These are phyloP conservation scores for Kryptolebias marmoratus DNA, from an alignment of 2,113 vertebrate species.

Conservation along the genomic window DNA sequence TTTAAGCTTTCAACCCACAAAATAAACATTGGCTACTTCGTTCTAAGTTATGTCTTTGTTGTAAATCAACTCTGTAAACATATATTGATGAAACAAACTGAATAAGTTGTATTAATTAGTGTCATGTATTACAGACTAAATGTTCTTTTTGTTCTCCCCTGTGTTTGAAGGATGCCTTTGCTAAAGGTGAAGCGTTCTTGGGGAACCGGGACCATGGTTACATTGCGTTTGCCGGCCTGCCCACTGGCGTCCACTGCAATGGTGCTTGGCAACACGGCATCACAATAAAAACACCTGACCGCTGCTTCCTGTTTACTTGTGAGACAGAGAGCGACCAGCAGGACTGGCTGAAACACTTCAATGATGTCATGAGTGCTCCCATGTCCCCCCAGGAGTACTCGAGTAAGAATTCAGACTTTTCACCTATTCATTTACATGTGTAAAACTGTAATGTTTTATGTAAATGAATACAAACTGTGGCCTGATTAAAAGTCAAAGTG, in stretches of 20 bases:
- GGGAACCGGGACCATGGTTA: constrained; percentile 87
- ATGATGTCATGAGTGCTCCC: constrained; percentile 72
- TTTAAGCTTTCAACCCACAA: too few species aligned
- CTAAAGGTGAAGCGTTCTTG: constrained; percentile 90
- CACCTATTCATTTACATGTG: too few species aligned
- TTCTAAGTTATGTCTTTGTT: too few species aligned
- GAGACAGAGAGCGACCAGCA: constrained; percentile 86
- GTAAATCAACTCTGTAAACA: too few species aligned
- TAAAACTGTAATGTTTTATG: too few species aligned
- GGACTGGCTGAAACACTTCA: constrained; percentile 87
- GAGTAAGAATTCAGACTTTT: constrained; percentile 71
- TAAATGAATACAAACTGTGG: too few species aligned
- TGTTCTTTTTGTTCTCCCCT: not conserved
- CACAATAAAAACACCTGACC: constrained; percentile 88
- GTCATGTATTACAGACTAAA: too few species aligned
- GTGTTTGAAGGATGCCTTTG: constrained; percentile 86
- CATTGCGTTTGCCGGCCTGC: constrained; percentile 74
- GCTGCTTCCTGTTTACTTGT: constrained; percentile 89
- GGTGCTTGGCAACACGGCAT: constrained; percentile 86
- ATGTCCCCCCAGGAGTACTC: constrained; percentile 92
- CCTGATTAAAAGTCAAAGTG: not conserved
- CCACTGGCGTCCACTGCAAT: constrained; percentile 79
- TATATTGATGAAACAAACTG: too few species aligned
- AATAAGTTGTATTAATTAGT: too few species aligned
- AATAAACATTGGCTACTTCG: too few species aligned